phyloP scores from a whole-genome alignment of 2,888 invertebrate genomes.

The Zaprionus obscuricornis region DNA sequence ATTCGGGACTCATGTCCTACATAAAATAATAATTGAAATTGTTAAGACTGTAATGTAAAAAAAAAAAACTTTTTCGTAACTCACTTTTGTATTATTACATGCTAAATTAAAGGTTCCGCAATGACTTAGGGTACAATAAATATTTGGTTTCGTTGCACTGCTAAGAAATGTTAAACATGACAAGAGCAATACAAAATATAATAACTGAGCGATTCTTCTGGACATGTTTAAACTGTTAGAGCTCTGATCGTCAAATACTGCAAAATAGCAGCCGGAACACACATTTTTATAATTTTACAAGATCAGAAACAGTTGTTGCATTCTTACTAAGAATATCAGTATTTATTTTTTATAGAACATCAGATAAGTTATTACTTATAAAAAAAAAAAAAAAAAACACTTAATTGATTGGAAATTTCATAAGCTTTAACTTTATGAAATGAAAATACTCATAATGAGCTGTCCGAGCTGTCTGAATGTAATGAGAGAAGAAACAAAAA shows the following conservation, averaged over 20 bases:
- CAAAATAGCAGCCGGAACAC: no score
- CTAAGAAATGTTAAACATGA: background rate
- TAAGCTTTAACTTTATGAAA: slow-evolving; percentile 37
- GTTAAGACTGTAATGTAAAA: background rate
- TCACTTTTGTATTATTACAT: slow-evolving; percentile 25
- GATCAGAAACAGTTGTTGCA: background rate
- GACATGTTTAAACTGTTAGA: slow-evolving; percentile 6
- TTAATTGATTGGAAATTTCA: slow-evolving; percentile 58
- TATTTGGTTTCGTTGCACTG: background rate
- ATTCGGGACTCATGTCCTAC: slow-evolving; percentile 20
- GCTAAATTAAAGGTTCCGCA: slow-evolving; percentile 39
- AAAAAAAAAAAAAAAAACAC: no score
- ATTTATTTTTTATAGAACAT: no score
- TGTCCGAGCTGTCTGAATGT: slow-evolving; percentile 25
- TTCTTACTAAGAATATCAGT: no score
- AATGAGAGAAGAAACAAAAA: slow-evolving; percentile 5
- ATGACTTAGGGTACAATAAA: slow-evolving; percentile 25
- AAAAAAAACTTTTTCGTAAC: background rate
- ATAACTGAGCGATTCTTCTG: background rate
- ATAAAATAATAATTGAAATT: no score
- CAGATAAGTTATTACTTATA: no score
- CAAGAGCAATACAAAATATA: slow-evolving; percentile 1
- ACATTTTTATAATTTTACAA: slow-evolving; percentile 18
- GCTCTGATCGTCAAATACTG: background rate
- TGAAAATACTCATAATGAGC: slow-evolving; percentile 40